phyloP scores from a whole-genome alignment of 2,113 vertebrate genomes.

The Steatornis caripensis region DNA sequence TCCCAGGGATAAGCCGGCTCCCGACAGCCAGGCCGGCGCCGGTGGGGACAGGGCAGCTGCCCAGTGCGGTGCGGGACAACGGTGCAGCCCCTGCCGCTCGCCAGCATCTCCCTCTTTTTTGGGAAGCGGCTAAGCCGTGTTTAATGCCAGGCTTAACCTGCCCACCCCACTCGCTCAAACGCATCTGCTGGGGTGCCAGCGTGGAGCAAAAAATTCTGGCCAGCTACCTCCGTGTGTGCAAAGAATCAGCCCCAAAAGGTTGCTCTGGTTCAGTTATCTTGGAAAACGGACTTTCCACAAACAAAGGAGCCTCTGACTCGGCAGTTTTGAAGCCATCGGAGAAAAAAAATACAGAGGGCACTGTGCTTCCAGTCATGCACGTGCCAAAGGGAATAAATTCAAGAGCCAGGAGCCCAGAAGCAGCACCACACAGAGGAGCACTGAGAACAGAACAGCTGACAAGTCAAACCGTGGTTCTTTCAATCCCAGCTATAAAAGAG shows the following conservation, averaged over 20 bases:
- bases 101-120: neutral
- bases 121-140: neutral
- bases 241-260: neutral
- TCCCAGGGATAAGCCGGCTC: neutral
- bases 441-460: neutral
- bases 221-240: fast-evolving
- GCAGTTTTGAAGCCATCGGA: neutral
- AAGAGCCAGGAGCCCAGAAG: neutral
- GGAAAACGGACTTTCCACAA: neutral
- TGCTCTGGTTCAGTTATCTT: fast-evolving
- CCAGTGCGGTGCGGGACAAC: neutral
- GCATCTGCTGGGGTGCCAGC: neutral
- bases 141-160: neutral
- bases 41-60: neutral
- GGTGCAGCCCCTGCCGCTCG: neutral
- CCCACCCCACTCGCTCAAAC: neutral
- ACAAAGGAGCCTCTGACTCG: neutral
- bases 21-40: neutral
- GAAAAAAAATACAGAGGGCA: neutral
- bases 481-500: neutral
- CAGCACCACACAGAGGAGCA: neutral
- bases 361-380: neutral
- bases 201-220: neutral
- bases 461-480: neutral
- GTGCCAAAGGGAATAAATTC: neutral